A percentile compares a stretch with the other conserved stretches of the same genome.
These are phyloP conservation scores for Sphenodon punctatus DNA, from an alignment of 2,797 vertebrate genomes.

Conservation along the genomic window DNA sequence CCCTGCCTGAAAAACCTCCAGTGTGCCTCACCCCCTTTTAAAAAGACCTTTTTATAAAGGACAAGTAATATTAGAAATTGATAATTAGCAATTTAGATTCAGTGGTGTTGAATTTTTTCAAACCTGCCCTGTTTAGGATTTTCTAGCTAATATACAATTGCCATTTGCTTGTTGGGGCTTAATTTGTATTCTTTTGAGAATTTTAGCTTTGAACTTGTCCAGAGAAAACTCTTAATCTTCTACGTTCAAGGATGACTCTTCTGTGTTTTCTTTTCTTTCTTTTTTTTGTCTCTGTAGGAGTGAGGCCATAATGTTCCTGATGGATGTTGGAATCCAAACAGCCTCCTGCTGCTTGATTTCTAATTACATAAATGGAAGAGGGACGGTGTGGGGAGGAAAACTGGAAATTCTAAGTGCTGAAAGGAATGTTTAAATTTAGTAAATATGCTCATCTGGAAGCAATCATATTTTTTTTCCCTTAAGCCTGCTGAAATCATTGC, in stretches of 20 bases:
- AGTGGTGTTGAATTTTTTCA: neutral
- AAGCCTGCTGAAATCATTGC: slow-evolving; percentile 59
- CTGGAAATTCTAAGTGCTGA: slow-evolving; percentile 71
- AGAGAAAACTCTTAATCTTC: slow-evolving; percentile 43
- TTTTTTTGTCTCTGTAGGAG: neutral
- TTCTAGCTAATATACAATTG: slow-evolving; percentile 27
- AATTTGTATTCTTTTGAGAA: slow-evolving; percentile 47
- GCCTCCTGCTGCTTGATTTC: slow-evolving; percentile 67
- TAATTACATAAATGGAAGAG: slow-evolving; percentile 65
- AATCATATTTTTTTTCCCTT: slow-evolving; percentile 61
- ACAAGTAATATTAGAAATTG: neutral
- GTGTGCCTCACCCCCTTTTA: too few species aligned
- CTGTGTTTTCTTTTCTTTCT: too few species aligned
- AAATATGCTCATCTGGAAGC: slow-evolving; percentile 78
- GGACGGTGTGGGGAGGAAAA: slow-evolving; percentile 32
- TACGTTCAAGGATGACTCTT: slow-evolving; percentile 33
- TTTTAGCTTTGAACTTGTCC: slow-evolving; percentile 55
- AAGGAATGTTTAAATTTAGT: slow-evolving; percentile 74
- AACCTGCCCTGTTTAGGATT: slow-evolving; percentile 51
- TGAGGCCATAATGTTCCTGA: slow-evolving; percentile 12
- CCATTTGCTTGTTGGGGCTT: slow-evolving; percentile 55
- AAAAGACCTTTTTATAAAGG: neutral
- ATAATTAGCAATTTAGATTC: neutral
- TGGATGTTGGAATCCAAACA: slow-evolving; percentile 22
- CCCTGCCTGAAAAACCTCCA: too few species aligned